Conservation (phyloP, 2,888 invertebrate species). For the Alcis repandata region DNA sequence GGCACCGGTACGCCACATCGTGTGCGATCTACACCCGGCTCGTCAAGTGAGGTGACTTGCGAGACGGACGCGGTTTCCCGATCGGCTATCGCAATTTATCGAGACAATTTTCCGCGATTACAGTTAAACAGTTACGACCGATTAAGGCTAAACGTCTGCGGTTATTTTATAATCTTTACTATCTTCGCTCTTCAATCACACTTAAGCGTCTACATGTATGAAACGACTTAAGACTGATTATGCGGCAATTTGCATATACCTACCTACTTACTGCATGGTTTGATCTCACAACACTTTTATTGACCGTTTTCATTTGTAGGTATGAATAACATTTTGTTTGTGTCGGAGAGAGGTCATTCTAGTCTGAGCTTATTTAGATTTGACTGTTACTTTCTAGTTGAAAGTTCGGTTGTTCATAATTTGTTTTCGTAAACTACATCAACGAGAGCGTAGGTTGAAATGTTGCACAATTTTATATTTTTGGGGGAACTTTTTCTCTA, state of each 20-base stretch:
- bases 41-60: constrained; percentile 52
- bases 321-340: constrained; percentile 25
- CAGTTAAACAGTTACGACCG: constrained; percentile 7
- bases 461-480: constrained; percentile 4
- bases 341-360: constrained; percentile 39
- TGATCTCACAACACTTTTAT: constrained; percentile 20
- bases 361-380: constrained; percentile 30
- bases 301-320: constrained; percentile 19
- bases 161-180: constrained; percentile 14
- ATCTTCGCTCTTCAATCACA: background rate
- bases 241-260: constrained; percentile 25
- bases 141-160: constrained; percentile 4
- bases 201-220: background rate
- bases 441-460: constrained; percentile 22
- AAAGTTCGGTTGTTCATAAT: constrained; percentile 35
- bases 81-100: constrained; percentile 33
- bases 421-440: constrained; percentile 27
- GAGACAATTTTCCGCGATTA: constrained; percentile 33
- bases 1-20: constrained; percentile 34
- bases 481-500: background rate
- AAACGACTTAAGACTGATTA: background rate
- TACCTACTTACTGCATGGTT: constrained; percentile 6
- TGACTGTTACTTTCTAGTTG: constrained; percentile 43
- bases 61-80: constrained; percentile 32
- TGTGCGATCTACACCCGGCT: constrained; percentile 23